A percentile compares a stretch with the other conserved stretches of the same genome.
These are phyloP conservation scores for Semnornis frantzii DNA, from an alignment of 2,113 vertebrate species.

Conservation along the genomic window DNA sequence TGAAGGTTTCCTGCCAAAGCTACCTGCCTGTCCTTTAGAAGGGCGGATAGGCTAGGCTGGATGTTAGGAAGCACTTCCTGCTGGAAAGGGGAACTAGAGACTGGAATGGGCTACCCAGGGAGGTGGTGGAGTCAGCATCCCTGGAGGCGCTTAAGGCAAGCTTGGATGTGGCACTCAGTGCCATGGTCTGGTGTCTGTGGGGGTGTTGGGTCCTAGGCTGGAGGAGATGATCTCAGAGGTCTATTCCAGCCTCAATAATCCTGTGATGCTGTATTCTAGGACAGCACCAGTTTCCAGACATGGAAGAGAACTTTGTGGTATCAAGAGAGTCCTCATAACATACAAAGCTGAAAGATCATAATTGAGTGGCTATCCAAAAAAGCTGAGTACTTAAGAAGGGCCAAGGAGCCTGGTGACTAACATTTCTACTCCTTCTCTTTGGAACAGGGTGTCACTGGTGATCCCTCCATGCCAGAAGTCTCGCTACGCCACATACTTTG, in stretches of 20 bases:
- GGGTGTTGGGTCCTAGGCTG: too few species aligned
- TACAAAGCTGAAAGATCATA: not conserved
- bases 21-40: not conserved
- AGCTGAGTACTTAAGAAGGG: not conserved
- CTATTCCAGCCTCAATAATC: too few species aligned
- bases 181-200: too few species aligned
- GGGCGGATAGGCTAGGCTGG: not conserved
- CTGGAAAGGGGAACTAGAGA: too few species aligned
- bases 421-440: not conserved
- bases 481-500: constrained; percentile 95
- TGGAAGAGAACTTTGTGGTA: not conserved
- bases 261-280: not conserved
- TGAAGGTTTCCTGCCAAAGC: not conserved
- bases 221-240: too few species aligned
- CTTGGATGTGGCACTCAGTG: too few species aligned
- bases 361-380: not conserved
- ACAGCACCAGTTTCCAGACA: not conserved
- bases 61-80: too few species aligned
- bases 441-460: constrained; percentile 74
- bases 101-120: too few species aligned
- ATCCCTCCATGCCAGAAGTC: constrained; percentile 87
- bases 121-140: too few species aligned
- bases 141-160: too few species aligned
- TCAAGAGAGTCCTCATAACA: not conserved
- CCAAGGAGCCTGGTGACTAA: not conserved